Conservation (phyloP, 2,113 vertebrate genomes). For the Megaptera novaeangliae region DNA sequence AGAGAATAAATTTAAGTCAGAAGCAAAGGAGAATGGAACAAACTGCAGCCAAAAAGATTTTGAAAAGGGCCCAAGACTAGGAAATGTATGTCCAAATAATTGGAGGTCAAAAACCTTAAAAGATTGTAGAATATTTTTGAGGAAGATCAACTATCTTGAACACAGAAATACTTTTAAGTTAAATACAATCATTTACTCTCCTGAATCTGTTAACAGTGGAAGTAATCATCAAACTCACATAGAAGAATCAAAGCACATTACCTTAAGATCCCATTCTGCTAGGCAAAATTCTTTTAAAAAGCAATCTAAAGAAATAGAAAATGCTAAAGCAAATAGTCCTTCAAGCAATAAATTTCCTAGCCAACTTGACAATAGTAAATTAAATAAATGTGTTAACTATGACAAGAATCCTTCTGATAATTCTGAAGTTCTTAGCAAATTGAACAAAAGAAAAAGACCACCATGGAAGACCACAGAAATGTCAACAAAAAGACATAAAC, state of each 20-base stretch:
- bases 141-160: slow-evolving; percentile 91
- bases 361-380: slow-evolving; percentile 72
- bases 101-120: slow-evolving; percentile 91
- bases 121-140: slow-evolving; percentile 96
- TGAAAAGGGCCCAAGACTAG: slow-evolving; percentile 76
- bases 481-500: slow-evolving; percentile 87
- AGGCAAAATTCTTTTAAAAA: slow-evolving; percentile 71
- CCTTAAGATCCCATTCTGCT: slow-evolving; percentile 80
- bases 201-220: slow-evolving; percentile 75
- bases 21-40: slow-evolving; percentile 75
- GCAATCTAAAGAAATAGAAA: slow-evolving; percentile 69
- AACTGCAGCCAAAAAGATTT: slow-evolving; percentile 68
- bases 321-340: slow-evolving; percentile 67
- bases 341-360: slow-evolving; percentile 65
- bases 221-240: slow-evolving; percentile 56
- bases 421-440: slow-evolving; percentile 78
- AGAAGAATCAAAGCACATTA: slow-evolving; percentile 76
- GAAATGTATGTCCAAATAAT: slow-evolving; percentile 83
- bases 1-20: slow-evolving; percentile 70
- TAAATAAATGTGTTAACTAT: slow-evolving; percentile 69
- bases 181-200: slow-evolving; percentile 76
- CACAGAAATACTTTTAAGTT: slow-evolving; percentile 81
- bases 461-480: slow-evolving; percentile 82
- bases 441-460: slow-evolving; percentile 83
- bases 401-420: slow-evolving; percentile 71